phyloP scores from a whole-genome alignment of 2,888 invertebrate species.

The Buathra laborator region DNA sequence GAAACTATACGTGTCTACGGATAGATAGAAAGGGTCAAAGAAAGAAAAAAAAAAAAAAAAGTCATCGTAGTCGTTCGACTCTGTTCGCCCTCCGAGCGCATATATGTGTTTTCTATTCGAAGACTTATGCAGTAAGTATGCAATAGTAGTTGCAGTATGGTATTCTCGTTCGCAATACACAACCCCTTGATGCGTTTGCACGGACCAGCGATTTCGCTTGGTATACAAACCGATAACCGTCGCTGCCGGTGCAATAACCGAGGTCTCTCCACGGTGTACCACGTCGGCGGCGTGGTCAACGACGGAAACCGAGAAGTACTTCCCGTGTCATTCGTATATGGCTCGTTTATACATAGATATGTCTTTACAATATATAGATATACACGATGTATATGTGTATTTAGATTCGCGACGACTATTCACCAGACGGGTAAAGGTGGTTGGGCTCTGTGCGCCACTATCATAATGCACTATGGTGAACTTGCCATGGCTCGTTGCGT shows the following conservation, averaged over 20 bases:
- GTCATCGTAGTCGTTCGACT: background rate
- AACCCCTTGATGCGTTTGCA: slow-evolving; percentile 36
- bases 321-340: background rate
- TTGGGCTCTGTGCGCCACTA: background rate
- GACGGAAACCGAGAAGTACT: slow-evolving; percentile 31
- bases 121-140: background rate
- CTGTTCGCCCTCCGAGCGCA: background rate
- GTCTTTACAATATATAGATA: background rate
- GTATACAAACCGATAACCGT: slow-evolving; percentile 42
- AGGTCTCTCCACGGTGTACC: slow-evolving; percentile 16
- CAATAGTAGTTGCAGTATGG: background rate
- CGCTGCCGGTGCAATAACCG: slow-evolving; percentile 36
- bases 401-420: slow-evolving; percentile 17
- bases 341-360: background rate
- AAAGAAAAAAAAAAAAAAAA: background rate
- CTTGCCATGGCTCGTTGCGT: slow-evolving; percentile 44
- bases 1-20: background rate
- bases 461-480: slow-evolving; percentile 46
- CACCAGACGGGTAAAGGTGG: background rate
- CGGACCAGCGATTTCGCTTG: slow-evolving; percentile 28
- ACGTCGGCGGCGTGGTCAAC: slow-evolving; percentile 4
- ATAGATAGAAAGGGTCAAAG: background rate
- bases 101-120: slow-evolving; percentile 1
- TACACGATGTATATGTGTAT: background rate
- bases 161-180: slow-evolving; percentile 20